Base-by-base conservation (phyloP, 2,888 invertebrate species). In the Sarcophaga subvicina region DNA sequence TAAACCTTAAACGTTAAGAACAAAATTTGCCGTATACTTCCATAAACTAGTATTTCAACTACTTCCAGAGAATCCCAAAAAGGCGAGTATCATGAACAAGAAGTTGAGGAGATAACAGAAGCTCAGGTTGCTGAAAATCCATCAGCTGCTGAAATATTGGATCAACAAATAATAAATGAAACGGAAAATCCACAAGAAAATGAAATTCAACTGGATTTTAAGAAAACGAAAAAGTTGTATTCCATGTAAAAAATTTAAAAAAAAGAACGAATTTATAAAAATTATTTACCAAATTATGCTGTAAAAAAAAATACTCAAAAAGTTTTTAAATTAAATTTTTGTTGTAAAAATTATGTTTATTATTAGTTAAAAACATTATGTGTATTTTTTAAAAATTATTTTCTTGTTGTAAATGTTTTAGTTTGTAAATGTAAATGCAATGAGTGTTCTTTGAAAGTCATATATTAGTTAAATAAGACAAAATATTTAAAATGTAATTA, bases 401-500 rank as follows among this genome's bases (percentile, higher is more conserved):
- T 85, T 83, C 88, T 88, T 85, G 25, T 87, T 87, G 81, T 84
- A 84, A 81, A 79, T 87, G 64, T 84, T 88, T 80, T 88, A 88
- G 80, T 85, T 87, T 81, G 79, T 73, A 54, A 69, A 64, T 75
- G 67, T 81, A 76, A 82, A 87, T 85, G 70, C 89, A 89, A 90
- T 89, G 91, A 91, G 91, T 91, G 92, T 89, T 91, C 89, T 90
- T 90, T 92, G 90, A 91, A 92, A 92, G 92, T 92, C 93, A 92
- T 92, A 82, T 80, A 69, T 77, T 89, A 88, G 84, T 81, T 80
- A 47, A 73, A 83, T 75, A 80, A 60, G 70, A 79, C 47, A 87
- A 64, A 27, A 3, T 64, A 75, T 78, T 72, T 80, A 64, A 84
- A 60, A 66, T 73, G 71, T 88, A 77, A 62, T 64, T 83, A 66